Evolutionary conservation across 2,888 invertebrate species (phyloP), one percentile per base, ranked within the genome.

Genomic region (Brenthis daphne): DNA sequence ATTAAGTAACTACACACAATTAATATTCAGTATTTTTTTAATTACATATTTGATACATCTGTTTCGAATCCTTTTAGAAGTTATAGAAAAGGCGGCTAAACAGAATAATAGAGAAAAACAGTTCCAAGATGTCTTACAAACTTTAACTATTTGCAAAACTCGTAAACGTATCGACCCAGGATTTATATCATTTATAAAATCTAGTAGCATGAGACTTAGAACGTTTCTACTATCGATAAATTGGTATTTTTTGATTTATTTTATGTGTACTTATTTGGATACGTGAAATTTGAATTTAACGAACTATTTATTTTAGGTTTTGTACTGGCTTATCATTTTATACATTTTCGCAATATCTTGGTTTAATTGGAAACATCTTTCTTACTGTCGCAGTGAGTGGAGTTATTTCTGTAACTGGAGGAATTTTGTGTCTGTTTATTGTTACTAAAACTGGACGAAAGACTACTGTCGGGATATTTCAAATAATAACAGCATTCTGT

Each of bases 301-400:
- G 1, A 1, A 33, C n/a, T 29, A n/a, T 3, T 14, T 5, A 33
- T 61, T 61, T 66, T 83, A 94, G 94, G 94, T 93, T 94, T 72
- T 90, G 92, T 69, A 89, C 89, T 51, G 95, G 95, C 57, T 79
- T 94, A 69, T 87, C 92, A 43, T 94, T 94, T 81, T 95, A 90
- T 78, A 93, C 94, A 5, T 94, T 95, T 78, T 93, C 94, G 2
- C 94, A 94, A 81, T 94, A 94, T 73, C 84, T 94, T 58, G 94
- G 94, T 3, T 85, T 89, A 57, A 85, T 95, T 56, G 94, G 84
- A 11, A 90, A 94, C 74, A 87, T 94, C 68, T 95, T 94, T 79
- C 71, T 94, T 56, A 92, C 93, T 16, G 93, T 94, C 3, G 84
- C 90, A 4, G 73, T 93, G 6, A 93, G 93, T 72, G 95, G 94